Conservation (phyloP, 1,140 invertebrate species). For the Vanessa tameamea region DNA sequence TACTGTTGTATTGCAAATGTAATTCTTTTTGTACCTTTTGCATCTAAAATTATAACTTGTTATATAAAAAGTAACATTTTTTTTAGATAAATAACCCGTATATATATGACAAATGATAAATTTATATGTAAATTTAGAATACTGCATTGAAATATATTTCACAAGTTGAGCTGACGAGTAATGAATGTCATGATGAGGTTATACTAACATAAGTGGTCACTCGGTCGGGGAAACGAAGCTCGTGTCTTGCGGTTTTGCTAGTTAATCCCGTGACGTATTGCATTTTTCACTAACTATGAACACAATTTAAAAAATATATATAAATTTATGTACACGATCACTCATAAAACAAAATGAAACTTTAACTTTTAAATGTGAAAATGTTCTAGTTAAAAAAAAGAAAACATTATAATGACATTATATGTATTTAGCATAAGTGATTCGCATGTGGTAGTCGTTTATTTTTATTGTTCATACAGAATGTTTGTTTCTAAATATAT, state of each 20-base stretch:
- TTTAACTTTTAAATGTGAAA: background rate
- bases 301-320: too few species aligned
- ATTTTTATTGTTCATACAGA: too few species aligned
- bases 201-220: background rate
- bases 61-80: too few species aligned
- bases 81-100: too few species aligned
- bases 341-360: background rate
- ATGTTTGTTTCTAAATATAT: too few species aligned
- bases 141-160: background rate
- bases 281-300: background rate
- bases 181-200: slow-evolving; percentile 7
- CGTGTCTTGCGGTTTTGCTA: slow-evolving; percentile 1
- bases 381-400: too few species aligned
- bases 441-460: too few species aligned
- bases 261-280: background rate
- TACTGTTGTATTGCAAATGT: too few species aligned
- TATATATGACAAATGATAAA: background rate
- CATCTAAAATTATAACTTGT: too few species aligned
- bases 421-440: too few species aligned
- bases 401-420: too few species aligned
- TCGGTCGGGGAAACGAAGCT: background rate
- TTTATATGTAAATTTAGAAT: background rate
- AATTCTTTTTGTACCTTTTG: too few species aligned
- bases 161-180: background rate
- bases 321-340: background rate